Evolutionary conservation across 2,113 vertebrate genomes (phyloP).

Genomic region (Epinephelus moara): DNA sequence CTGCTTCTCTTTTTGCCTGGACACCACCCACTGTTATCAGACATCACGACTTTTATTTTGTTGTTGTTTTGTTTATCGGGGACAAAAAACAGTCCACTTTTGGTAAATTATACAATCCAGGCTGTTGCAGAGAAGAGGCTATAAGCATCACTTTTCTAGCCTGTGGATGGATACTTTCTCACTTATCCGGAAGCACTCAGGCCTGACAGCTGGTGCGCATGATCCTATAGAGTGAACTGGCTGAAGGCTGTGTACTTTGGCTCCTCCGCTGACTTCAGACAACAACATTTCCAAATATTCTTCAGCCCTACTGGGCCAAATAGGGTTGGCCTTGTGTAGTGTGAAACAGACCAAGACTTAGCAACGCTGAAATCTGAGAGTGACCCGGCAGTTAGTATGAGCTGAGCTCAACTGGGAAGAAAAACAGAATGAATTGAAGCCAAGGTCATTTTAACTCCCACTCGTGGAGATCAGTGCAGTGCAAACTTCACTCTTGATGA

Average conservation of each 20-base stretch:
- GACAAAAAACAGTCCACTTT: conserved; percentile 1
- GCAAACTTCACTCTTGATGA: neutral
- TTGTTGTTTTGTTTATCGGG: conserved; percentile 25
- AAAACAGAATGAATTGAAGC: conserved; percentile 4
- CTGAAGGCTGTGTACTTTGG: conserved; percentile 42
- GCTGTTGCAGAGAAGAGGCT: conserved; percentile 14
- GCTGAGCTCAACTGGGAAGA: conserved; percentile 32
- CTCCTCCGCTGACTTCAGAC: conserved; percentile 36
- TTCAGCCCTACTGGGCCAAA: conserved; percentile 12
- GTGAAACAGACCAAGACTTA: conserved; percentile 26
- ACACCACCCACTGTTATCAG: conserved; percentile 48
- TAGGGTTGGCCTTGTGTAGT: conserved; percentile 22
- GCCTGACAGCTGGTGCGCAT: conserved; percentile 39
- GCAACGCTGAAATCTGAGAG: conserved; percentile 16
- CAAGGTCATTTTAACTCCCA: conserved; percentile 45
- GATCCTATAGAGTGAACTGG: conserved; percentile 46
- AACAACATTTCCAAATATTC: conserved; percentile 61
- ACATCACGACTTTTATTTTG: conserved; percentile 13
- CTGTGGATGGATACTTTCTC: conserved; percentile 21
- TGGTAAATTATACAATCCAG: conserved; percentile 26
- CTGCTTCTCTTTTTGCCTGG: conserved; percentile 31
- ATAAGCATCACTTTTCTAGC: conserved; percentile 4
- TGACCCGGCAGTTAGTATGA: conserved; percentile 9
- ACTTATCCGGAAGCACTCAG: conserved; percentile 11
- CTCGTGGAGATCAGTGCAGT: neutral